These are phyloP conservation scores for Rhinolophus ferrumequinum DNA, from an alignment of 2,113 vertebrate species.

Conservation along the genomic window DNA sequence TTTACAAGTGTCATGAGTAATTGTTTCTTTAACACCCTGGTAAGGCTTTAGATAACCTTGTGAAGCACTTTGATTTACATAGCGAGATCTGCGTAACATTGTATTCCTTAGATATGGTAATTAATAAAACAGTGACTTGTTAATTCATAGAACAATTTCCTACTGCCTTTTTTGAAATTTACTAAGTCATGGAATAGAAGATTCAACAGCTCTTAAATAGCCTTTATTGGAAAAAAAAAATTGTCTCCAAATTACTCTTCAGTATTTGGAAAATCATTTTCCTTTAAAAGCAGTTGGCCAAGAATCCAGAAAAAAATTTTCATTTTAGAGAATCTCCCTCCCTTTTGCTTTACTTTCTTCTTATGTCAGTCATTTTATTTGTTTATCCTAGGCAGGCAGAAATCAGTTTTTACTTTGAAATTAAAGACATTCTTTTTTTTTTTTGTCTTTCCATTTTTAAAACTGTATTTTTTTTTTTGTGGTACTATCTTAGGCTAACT, in stretches of 20 bases:
- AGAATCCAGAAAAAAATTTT: not conserved
- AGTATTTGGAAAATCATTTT: conserved; percentile 37
- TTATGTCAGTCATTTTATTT: not conserved
- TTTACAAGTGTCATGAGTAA: not conserved
- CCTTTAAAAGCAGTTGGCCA: not conserved
- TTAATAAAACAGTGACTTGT: not conserved
- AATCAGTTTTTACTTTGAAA: conserved; percentile 36
- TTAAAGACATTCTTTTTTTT: not conserved
- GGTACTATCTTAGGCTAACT: not conserved
- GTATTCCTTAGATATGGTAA: not conserved
- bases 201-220: not conserved
- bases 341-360: not conserved
- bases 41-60: not conserved
- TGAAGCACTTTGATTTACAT: not conserved
- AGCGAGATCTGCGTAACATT: not conserved
- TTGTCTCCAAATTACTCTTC: not conserved
- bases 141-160: not conserved
- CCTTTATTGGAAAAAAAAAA: not conserved
- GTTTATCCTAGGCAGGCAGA: not conserved
- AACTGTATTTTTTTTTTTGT: not conserved
- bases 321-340: not conserved
- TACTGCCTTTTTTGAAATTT: not conserved
- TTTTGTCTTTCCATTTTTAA: not conserved
- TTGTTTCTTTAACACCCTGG: not conserved
- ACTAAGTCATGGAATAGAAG: not conserved